Percentiles rank a stretch among this genome's conserved stretches.
phyloP scores from a whole-genome alignment of 2,797 vertebrate genomes.

The Chelmon rostratus region DNA sequence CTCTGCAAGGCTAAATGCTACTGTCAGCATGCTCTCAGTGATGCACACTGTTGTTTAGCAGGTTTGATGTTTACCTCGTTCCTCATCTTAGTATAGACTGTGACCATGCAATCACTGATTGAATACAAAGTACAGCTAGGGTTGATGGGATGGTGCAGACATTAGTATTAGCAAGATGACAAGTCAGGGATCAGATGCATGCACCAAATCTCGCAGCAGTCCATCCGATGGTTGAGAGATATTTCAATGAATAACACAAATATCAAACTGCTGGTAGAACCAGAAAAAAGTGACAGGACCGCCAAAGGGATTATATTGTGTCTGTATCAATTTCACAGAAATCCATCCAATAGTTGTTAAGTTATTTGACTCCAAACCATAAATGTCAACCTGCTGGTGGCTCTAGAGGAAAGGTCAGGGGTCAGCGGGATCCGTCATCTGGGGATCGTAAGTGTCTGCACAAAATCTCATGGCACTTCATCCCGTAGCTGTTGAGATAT shows the following conservation, averaged over 20 bases:
- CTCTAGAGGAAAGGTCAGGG: neutral
- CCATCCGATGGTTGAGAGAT: neutral
- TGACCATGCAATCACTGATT: neutral
- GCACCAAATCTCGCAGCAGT: neutral
- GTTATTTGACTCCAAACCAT: neutral
- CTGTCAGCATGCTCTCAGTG: neutral
- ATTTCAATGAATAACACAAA: neutral
- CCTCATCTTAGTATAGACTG: neutral
- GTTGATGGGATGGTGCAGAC: too few species aligned
- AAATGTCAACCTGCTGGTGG: neutral
- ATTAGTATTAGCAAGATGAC: neutral
- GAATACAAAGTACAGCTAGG: neutral
- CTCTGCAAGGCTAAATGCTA: neutral
- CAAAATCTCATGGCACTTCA: neutral
- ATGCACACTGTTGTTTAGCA: neutral
- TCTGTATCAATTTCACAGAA: neutral
- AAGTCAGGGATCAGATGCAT: neutral
- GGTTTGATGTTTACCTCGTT: neutral
- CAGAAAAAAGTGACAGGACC: neutral
- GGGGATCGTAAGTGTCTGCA: neutral
- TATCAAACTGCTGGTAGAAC: neutral
- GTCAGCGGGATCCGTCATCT: neutral
- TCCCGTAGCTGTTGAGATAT: neutral
- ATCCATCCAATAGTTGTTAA: neutral
- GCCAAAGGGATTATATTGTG: neutral